These are phyloP conservation scores for Mellivora capensis DNA, from an alignment of 2,113 vertebrate genomes.

Conservation along the genomic window DNA sequence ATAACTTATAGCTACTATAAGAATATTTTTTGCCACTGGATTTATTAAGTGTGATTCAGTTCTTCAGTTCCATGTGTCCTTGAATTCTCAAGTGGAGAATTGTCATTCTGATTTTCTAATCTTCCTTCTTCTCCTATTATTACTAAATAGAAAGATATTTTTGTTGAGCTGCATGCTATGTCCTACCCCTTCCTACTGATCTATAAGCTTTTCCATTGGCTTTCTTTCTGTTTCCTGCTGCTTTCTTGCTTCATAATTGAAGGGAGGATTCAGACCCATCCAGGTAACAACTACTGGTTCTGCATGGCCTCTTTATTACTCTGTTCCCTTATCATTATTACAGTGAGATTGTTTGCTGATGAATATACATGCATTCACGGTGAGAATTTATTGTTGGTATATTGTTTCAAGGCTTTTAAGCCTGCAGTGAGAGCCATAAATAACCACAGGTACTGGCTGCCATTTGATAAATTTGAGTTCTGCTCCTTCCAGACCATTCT, in stretches of 20 bases:
- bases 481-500: background rate
- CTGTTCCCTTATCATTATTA: constrained; percentile 40
- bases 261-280: constrained; percentile 99
- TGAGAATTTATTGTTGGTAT: background rate
- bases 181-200: constrained; percentile 81
- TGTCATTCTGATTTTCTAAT: constrained; percentile 49
- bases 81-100: constrained; percentile 43
- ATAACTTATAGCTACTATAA: background rate
- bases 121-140: constrained; percentile 41
- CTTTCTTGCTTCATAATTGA: constrained; percentile 93
- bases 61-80: constrained; percentile 24
- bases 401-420: constrained; percentile 24
- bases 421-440: background rate
- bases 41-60: constrained; percentile 23
- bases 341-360: background rate
- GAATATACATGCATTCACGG: background rate
- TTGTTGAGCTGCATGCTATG: constrained; percentile 80
- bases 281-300: constrained; percentile 87
- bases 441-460: background rate
- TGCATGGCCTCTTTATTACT: constrained; percentile 83
- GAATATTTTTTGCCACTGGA: constrained; percentile 1
- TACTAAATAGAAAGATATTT: constrained; percentile 62
- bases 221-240: constrained; percentile 96
- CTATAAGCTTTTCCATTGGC: constrained; percentile 93
- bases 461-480: background rate